Percentiles rank a stretch among this genome's conserved stretches.
Conservation (phyloP, 2,113 vertebrate genomes). For the Columba janthina region DNA sequence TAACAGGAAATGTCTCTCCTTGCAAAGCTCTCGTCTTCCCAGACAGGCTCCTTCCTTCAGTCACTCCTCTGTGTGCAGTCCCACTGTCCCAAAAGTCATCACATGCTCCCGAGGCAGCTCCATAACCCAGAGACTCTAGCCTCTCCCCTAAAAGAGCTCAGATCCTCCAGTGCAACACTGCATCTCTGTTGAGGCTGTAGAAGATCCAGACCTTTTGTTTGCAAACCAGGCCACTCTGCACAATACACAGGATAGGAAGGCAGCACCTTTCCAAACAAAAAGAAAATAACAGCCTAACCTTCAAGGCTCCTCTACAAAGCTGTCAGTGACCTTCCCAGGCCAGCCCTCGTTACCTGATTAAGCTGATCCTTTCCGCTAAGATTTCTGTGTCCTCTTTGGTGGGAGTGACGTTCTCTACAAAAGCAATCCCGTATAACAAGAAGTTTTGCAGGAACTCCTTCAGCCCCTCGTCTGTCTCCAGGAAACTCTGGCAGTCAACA, state of each 20-base stretch:
- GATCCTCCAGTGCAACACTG: background rate
- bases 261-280: background rate
- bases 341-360: constrained; percentile 82
- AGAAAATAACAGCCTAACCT: background rate
- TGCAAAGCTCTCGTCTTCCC: constrained; percentile 21
- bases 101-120: accelerated
- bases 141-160: too few relatives aligned
- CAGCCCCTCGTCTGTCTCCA: constrained; percentile 84
- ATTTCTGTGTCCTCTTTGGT: constrained; percentile 87
- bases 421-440: constrained; percentile 88
- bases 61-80: background rate
- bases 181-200: background rate
- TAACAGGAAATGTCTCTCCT: constrained; percentile 63
- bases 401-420: constrained; percentile 86
- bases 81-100: background rate
- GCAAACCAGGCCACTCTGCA: background rate
- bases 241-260: accelerated
- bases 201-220: background rate
- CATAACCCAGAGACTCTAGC: background rate
- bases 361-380: constrained; percentile 81
- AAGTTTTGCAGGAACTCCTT: constrained; percentile 88
- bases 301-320: background rate
- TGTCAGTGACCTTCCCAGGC: background rate
- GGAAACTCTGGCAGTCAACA: constrained; percentile 79
- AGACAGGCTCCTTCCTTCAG: background rate